Percentiles rank a stretch among this genome's conserved stretches.
Evolutionary conservation across 2,888 invertebrate species (phyloP).

Genomic region (Atrina japonica): DNA sequence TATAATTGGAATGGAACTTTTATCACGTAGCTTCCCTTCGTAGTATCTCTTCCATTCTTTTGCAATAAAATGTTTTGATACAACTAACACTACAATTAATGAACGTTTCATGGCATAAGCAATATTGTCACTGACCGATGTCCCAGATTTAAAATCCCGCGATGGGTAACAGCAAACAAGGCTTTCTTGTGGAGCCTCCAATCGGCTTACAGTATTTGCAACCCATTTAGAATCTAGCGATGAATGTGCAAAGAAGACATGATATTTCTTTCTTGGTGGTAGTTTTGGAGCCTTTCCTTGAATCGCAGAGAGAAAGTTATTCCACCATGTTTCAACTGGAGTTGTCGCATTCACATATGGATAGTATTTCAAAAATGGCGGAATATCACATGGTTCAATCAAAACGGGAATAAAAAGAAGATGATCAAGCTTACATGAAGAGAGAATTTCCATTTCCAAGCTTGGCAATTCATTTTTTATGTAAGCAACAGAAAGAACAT

Average conservation of each 20-base stretch:
- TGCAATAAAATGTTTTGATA: slow-evolving; percentile 33
- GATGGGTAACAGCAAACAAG: slow-evolving; percentile 35
- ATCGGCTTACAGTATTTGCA: slow-evolving; percentile 24
- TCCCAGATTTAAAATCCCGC: slow-evolving; percentile 39
- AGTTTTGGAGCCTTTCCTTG: slow-evolving; percentile 27
- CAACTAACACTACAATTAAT: slow-evolving; percentile 24
- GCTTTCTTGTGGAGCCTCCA: slow-evolving; percentile 39
- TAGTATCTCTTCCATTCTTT: slow-evolving; percentile 40
- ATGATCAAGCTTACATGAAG: slow-evolving; percentile 14
- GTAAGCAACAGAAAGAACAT: slow-evolving; percentile 36
- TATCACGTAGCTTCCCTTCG: slow-evolving; percentile 26
- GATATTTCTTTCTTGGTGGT: slow-evolving; percentile 32
- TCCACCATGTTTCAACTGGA: slow-evolving; percentile 37
- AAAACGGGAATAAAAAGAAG: slow-evolving; percentile 38
- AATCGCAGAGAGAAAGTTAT: slow-evolving; percentile 20
- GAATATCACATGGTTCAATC: slow-evolving; percentile 43
- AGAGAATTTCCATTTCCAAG: slow-evolving; percentile 36
- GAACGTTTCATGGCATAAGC: slow-evolving; percentile 35
- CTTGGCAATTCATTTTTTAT: slow-evolving; percentile 36
- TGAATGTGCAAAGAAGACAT: slow-evolving; percentile 38
- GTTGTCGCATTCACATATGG: slow-evolving; percentile 36
- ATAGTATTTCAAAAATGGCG: slow-evolving; percentile 39
- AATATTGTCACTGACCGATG: slow-evolving; percentile 24
- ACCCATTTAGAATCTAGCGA: slow-evolving; percentile 29
- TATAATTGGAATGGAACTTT: slow-evolving; percentile 26